Base-by-base conservation (phyloP, 2,797 vertebrate species). In the Lycodopsis pacificus region DNA sequence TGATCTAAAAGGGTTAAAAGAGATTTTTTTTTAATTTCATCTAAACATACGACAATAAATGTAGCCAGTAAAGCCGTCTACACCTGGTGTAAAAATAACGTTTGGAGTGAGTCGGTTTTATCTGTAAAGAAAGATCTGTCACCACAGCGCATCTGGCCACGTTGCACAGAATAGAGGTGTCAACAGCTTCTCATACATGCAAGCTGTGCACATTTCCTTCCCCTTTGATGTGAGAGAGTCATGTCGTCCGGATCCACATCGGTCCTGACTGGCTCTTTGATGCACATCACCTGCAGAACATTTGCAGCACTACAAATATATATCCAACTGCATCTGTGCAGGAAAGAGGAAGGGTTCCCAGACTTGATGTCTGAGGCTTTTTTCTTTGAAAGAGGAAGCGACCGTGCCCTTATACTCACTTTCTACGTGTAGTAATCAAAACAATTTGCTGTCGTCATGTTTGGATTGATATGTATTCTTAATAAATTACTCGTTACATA, bases 201-300 rank as follows among this genome's bases (percentile, higher is more conserved):
- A 53, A 65, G 67, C 17, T 46, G 14, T 30, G 7, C 13, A 61
- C 15, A 30, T 85, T 73, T 88, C 73, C 71, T 77, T 58, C 44
- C 71, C 27, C 27, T 79, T 61, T 84, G 25, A 70, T 3, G 0
- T 36, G 49, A 69, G 13, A 71, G 53, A 57, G 27, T 57, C 71
- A 68, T 58, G 62, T 84, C 53, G 44, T 51, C 67, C 30, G 4
- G 44, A 75, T 65, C 70, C 70, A 65, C 42, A 59, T 61, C 51
- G 20, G 64, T 54, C 64, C 4, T 1, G 25, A 80, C 32, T 63
- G 25, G 40, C 68, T 77, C 53, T 36, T 49, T 22, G 3, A 75
- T 77, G 58, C 82, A 81, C 71, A 82, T 88, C 80, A 87, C 67
- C 49, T 34, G 32, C 46, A 42, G 12, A 88, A 66, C 65, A 38